Conservation (phyloP, 2,113 vertebrate genomes). For the Fulmarus glacialis region DNA sequence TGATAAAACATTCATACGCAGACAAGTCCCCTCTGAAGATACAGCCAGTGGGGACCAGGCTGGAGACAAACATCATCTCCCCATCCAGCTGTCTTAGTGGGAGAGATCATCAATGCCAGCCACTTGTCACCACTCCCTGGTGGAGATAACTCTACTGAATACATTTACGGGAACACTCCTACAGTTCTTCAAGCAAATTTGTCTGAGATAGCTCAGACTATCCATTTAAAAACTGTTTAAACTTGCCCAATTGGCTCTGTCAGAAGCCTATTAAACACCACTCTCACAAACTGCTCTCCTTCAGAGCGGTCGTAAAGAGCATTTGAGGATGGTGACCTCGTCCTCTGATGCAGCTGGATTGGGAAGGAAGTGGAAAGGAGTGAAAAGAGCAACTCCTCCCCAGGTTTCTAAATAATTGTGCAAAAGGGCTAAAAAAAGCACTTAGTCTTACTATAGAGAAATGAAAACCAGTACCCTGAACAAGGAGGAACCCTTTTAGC, state of each 20-base stretch:
- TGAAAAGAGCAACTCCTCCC: background rate
- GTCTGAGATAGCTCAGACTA: background rate
- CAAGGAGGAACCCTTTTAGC: background rate
- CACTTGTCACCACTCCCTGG: background rate
- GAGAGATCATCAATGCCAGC: background rate
- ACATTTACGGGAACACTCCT: background rate
- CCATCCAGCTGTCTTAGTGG: background rate
- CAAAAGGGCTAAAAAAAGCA: background rate
- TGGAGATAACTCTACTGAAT: background rate
- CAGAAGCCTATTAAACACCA: background rate
- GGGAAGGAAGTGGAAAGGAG: slow-evolving; percentile 1
- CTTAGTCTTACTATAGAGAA: background rate
- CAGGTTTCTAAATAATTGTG: background rate
- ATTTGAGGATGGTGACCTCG: background rate
- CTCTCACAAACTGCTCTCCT: background rate
- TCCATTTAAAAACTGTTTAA: background rate
- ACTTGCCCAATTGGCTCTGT: background rate
- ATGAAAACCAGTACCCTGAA: background rate
- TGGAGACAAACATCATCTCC: background rate
- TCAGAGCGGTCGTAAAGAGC: background rate
- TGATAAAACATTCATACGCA: background rate
- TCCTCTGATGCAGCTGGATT: slow-evolving; percentile 22
- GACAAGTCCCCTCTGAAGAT: background rate
- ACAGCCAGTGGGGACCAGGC: background rate
- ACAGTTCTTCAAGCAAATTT: background rate